These are phyloP conservation scores for Ptychobarbus kaznakovi DNA, from an alignment of 2,797 vertebrate species.

Conservation along the genomic window DNA sequence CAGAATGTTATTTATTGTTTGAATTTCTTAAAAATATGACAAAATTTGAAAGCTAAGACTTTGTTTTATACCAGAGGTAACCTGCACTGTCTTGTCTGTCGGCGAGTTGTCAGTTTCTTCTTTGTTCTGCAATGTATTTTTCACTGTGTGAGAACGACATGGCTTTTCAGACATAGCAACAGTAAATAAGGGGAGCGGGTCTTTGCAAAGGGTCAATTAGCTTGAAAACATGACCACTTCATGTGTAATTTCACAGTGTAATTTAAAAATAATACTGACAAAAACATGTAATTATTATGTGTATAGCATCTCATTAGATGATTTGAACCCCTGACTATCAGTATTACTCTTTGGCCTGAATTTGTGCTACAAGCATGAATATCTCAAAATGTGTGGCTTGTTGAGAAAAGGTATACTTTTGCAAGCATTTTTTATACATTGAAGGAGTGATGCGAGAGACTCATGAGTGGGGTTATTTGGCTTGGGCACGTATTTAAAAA, in stretches of 20 bases:
- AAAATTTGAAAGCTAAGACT: not conserved
- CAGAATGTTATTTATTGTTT: not conserved
- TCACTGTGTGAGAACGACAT: too few species aligned
- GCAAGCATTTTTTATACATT: not conserved
- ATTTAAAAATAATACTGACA: not conserved
- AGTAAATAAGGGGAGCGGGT: too few species aligned
- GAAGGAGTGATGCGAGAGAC: not conserved
- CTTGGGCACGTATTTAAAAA: not conserved
- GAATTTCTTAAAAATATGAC: not conserved
- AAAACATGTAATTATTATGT: constrained; percentile 3
- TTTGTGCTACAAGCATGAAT: not conserved
- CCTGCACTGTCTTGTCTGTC: too few species aligned
- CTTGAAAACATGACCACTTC: not conserved
- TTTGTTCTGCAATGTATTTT: too few species aligned
- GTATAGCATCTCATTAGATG: not conserved
- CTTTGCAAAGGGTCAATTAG: not conserved
- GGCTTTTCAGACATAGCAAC: too few species aligned
- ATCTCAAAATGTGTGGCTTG: not conserved
- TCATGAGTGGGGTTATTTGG: not conserved
- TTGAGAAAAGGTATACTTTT: not conserved
- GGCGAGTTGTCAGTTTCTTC: too few species aligned
- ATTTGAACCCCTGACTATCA: not conserved
- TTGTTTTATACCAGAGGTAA: too few species aligned
- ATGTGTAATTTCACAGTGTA: not conserved
- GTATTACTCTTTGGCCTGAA: not conserved